Percentiles rank a stretch among this genome's conserved stretches.
These are phyloP conservation scores for Lysandra coridon DNA, from an alignment of 2,888 invertebrate genomes.

Conservation along the genomic window DNA sequence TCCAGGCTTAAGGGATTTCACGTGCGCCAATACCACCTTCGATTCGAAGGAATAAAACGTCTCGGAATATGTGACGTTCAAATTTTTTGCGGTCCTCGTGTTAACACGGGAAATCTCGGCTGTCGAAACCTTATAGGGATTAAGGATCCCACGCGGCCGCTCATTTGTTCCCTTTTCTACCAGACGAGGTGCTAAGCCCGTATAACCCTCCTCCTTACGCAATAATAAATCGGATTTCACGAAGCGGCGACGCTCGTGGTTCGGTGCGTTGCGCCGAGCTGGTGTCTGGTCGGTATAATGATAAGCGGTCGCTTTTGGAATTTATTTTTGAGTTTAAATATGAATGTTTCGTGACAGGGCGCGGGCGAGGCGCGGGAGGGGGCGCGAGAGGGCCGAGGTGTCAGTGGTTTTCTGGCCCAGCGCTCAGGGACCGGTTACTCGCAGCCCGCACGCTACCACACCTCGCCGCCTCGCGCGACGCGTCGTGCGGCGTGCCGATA, in stretches of 20 bases:
- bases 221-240: constrained; percentile 58
- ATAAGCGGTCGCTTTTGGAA: constrained; percentile 62
- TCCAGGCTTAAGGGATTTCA: constrained; percentile 66
- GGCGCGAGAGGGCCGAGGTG: constrained; percentile 61
- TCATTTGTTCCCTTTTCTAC: constrained; percentile 64
- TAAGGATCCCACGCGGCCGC: constrained; percentile 59
- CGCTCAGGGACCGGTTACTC: constrained; percentile 72
- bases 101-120: constrained; percentile 27
- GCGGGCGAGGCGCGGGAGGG: constrained; percentile 48
- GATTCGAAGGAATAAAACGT: constrained; percentile 33
- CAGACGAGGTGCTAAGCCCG: constrained; percentile 67
- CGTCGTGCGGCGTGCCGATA: not conserved
- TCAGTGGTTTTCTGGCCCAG: constrained; percentile 78
- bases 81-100: constrained; percentile 29
- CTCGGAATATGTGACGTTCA: constrained; percentile 13
- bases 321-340: constrained; percentile 69
- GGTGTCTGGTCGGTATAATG: constrained; percentile 61
- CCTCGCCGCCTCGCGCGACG: not conserved
- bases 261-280: not conserved
- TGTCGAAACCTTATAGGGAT: constrained; percentile 57
- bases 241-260: constrained; percentile 35
- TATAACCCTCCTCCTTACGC: constrained; percentile 48
- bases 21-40: constrained; percentile 47
- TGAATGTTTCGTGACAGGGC: constrained; percentile 77
- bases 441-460: constrained; percentile 18